phyloP scores from a whole-genome alignment of 64 coral and sea anemone genomes.

The Astreopora myriophthalma region DNA sequence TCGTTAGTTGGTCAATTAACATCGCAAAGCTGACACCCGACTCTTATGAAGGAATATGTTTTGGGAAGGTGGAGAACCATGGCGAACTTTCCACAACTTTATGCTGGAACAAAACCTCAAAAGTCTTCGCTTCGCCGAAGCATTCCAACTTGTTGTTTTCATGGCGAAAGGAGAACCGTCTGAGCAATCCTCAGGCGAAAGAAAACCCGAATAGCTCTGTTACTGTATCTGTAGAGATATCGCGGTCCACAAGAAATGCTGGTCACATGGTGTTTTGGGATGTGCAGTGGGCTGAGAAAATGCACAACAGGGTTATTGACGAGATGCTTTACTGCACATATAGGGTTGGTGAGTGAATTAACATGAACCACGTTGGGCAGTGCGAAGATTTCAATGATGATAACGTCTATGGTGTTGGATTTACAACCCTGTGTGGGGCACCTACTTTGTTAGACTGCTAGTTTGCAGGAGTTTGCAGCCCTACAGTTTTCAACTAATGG shows the following conservation, averaged over 20 bases:
- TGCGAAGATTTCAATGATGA: too few species aligned
- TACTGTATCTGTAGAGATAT: background rate
- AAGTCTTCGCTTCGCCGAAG: background rate
- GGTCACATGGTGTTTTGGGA: background rate
- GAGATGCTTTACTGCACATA: slow-evolving; percentile 6
- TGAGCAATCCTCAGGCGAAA: background rate
- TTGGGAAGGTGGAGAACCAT: background rate
- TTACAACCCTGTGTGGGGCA: too few species aligned
- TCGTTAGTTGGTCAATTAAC: background rate
- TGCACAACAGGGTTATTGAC: slow-evolving; percentile 10
- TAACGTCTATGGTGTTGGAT: too few species aligned
- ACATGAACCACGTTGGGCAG: too few species aligned
- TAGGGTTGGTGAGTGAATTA: background rate
- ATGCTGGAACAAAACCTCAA: slow-evolving; percentile 15
- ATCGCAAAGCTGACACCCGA: background rate
- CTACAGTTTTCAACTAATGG: too few species aligned
- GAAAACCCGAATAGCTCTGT: background rate
- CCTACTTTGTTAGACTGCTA: too few species aligned
- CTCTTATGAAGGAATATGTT: background rate
- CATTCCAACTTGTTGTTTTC: background rate
- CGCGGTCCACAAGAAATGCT: background rate
- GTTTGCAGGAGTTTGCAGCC: too few species aligned
- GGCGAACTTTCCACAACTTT: background rate
- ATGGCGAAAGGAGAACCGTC: background rate
- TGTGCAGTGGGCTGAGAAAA: background rate